These are phyloP conservation scores for Xiphophorus couchianus DNA, from an alignment of 2,113 vertebrate genomes.

Conservation along the genomic window DNA sequence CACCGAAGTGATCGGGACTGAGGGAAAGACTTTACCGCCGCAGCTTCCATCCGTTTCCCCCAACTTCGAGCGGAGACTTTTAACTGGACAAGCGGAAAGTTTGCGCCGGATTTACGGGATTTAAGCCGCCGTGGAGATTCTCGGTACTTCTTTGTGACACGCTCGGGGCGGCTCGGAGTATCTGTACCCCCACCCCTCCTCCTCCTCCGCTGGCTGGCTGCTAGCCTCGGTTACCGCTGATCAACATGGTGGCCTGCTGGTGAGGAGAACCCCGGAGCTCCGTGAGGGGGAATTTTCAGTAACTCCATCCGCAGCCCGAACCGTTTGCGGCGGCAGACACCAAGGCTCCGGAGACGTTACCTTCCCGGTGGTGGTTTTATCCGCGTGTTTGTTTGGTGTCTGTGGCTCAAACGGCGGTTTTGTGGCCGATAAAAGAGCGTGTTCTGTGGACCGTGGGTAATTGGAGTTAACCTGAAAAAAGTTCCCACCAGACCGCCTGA, in stretches of 20 bases:
- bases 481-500: slow-evolving; percentile 22
- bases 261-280: slow-evolving; percentile 25
- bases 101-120: background rate
- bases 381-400: background rate
- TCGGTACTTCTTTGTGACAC: background rate
- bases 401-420: background rate
- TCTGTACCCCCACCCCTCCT: slow-evolving; percentile 20
- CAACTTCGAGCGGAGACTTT: background rate
- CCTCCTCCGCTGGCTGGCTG: slow-evolving; percentile 27
- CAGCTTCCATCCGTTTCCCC: background rate
- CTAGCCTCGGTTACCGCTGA: slow-evolving; percentile 60
- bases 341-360: background rate
- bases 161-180: slow-evolving; percentile 7
- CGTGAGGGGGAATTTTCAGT: slow-evolving; percentile 29
- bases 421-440: slow-evolving; percentile 9
- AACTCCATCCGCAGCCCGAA: background rate
- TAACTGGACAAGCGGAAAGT: background rate
- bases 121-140: background rate
- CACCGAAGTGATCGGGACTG: slow-evolving; percentile 55
- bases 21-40: slow-evolving; percentile 53
- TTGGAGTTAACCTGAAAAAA: slow-evolving; percentile 27
- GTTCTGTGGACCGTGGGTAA: slow-evolving; percentile 42
- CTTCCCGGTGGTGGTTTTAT: background rate
- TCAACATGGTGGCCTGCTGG: slow-evolving; percentile 79
- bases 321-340: background rate